phyloP scores from a whole-genome alignment of 2,113 vertebrate species.

The Sapajus apella region DNA sequence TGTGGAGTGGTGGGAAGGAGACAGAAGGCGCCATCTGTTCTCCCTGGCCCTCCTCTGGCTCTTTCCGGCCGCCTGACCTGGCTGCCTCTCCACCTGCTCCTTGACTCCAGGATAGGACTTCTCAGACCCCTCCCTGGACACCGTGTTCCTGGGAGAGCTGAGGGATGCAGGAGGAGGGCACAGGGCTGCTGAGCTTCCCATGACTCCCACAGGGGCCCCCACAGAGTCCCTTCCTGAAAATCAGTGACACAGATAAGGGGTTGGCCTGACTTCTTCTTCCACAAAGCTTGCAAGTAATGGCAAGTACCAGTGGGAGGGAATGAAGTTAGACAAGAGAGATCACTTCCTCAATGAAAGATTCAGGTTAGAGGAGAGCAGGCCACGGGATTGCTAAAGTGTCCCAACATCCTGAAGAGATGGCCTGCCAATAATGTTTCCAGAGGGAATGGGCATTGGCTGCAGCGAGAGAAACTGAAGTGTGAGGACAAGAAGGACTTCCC shows the following conservation, averaged over 20 bases:
- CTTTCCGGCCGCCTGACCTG: neutral
- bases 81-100: neutral
- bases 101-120: neutral
- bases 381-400: neutral
- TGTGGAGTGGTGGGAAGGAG: neutral
- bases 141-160: neutral
- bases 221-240: neutral
- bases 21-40: slow-evolving; percentile 68
- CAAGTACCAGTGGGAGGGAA: neutral
- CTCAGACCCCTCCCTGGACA: neutral
- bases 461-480: neutral
- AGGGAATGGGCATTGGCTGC: neutral
- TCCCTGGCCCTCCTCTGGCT: neutral
- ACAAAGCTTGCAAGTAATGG: neutral
- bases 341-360: neutral
- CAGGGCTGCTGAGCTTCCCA: neutral
- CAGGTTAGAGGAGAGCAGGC: neutral
- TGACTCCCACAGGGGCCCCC: neutral
- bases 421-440: neutral
- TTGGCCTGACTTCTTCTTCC: neutral
- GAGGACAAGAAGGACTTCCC: neutral
- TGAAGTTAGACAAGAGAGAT: slow-evolving; percentile 14
- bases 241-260: neutral
- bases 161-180: neutral
- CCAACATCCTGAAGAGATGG: neutral